phyloP scores from a whole-genome alignment of 1,140 invertebrate genomes.

The Homalodisca vitripennis region DNA sequence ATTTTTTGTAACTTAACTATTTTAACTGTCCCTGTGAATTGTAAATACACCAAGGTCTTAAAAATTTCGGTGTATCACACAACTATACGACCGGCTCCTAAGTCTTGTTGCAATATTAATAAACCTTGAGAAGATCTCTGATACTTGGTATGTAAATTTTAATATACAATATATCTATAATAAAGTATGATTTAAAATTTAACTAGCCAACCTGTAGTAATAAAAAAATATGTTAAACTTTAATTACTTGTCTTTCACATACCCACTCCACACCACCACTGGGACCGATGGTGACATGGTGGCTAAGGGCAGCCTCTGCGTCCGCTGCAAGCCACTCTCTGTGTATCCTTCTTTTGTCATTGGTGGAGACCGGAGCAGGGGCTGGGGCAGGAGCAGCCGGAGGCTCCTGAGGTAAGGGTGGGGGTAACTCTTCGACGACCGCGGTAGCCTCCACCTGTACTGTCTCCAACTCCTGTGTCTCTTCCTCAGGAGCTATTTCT shows the following conservation, averaged over 20 bases:
- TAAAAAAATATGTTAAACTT: too few species aligned
- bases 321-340: constrained; percentile 38
- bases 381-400: neutral
- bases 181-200: too few species aligned
- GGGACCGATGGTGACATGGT: constrained; percentile 61
- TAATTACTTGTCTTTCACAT: too few species aligned
- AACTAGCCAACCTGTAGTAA: too few species aligned
- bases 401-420: constrained; percentile 3
- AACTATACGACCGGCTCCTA: too few species aligned
- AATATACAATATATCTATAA: neutral
- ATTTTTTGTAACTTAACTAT: too few species aligned
- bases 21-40: too few species aligned
- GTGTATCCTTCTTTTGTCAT: neutral
- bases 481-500: constrained; percentile 8
- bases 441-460: constrained; percentile 11
- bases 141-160: neutral
- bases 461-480: constrained; percentile 19
- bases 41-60: too few species aligned
- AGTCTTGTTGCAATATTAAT: neutral
- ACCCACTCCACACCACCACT: constrained; percentile 64
- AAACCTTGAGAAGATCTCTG: neutral
- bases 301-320: constrained; percentile 40
- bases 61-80: too few species aligned
- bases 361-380: neutral
- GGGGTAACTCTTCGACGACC: constrained; percentile 22